A percentile compares a stretch with the other conserved stretches of the same genome.
Conservation (phyloP, 2,888 invertebrate genomes). For the Hoplodrina blanda region DNA sequence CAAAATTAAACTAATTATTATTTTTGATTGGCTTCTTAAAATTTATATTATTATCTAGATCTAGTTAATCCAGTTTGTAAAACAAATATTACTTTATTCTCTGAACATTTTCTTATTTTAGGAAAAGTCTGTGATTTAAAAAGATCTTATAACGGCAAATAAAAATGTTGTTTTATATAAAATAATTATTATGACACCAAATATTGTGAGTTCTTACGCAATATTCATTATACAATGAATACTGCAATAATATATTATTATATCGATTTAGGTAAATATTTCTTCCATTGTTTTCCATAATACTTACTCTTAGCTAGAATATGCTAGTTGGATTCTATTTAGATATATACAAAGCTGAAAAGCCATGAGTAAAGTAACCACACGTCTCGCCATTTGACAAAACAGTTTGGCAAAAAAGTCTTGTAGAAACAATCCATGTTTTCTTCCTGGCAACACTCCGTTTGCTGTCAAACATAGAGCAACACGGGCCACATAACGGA, state of each 20-base stretch:
- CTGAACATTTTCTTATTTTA: conserved; percentile 20
- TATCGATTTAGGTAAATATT: conserved; percentile 49
- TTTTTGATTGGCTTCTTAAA: background rate
- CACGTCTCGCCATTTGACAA: background rate
- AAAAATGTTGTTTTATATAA: conserved; percentile 21
- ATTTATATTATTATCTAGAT: background rate
- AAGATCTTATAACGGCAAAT: conserved; percentile 57
- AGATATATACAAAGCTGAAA: conserved; percentile 18
- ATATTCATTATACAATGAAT: conserved; percentile 50
- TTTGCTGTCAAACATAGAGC: conserved; percentile 11
- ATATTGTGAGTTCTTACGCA: conserved; percentile 40
- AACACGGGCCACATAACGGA: too few species aligned
- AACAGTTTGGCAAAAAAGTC: conserved; percentile 22
- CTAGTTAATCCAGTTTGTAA: conserved; percentile 5
- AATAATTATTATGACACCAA: conserved; percentile 55
- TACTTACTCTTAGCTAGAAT: conserved; percentile 60
- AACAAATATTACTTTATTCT: background rate
- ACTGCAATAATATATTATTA: conserved; percentile 46
- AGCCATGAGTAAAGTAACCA: conserved; percentile 3
- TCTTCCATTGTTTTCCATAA: conserved; percentile 73
- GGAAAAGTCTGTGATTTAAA: conserved; percentile 66
- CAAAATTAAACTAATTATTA: background rate
- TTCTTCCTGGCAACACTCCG: conserved; percentile 9
- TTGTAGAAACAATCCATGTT: background rate
- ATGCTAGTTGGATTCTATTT: conserved; percentile 63